Evolutionary conservation across 1,140 invertebrate species (phyloP).

Genomic region (Laupala kohalensis): DNA sequence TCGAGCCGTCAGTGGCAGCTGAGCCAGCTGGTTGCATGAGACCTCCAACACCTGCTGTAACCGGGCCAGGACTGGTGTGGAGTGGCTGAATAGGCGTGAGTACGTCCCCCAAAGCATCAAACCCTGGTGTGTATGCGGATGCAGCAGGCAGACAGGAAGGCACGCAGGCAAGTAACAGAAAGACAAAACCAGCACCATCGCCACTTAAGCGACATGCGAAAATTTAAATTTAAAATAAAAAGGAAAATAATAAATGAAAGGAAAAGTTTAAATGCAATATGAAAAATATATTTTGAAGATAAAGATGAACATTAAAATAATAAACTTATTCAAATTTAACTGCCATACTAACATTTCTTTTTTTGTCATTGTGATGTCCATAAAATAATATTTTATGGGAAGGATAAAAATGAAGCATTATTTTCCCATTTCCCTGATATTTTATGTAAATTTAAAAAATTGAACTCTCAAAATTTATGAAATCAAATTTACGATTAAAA

Average conservation of each 20-base stretch:
- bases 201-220: not conserved
- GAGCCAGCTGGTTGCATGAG: not conserved
- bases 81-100: constrained; percentile 28
- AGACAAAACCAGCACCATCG: not conserved
- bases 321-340: too few species aligned
- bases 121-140: constrained; percentile 25
- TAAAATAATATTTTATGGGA: too few species aligned
- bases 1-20: constrained; percentile 1
- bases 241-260: not conserved
- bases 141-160: not conserved
- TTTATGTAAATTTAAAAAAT: too few species aligned
- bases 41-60: not conserved
- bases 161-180: not conserved
- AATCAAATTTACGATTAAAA: too few species aligned
- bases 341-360: too few species aligned
- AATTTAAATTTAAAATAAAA: not conserved
- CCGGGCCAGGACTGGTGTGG: not conserved
- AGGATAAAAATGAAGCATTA: too few species aligned
- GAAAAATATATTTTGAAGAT: too few species aligned
- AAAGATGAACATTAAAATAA: too few species aligned
- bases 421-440: too few species aligned
- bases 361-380: too few species aligned
- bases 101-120: constrained; percentile 59
- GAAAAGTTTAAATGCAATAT: too few species aligned
- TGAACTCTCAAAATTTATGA: too few species aligned